A percentile compares a stretch with the other conserved stretches of the same genome.
Evolutionary conservation across 23 tunicate species (phyloP).

Genomic region (Botrylloides violaceus): DNA sequence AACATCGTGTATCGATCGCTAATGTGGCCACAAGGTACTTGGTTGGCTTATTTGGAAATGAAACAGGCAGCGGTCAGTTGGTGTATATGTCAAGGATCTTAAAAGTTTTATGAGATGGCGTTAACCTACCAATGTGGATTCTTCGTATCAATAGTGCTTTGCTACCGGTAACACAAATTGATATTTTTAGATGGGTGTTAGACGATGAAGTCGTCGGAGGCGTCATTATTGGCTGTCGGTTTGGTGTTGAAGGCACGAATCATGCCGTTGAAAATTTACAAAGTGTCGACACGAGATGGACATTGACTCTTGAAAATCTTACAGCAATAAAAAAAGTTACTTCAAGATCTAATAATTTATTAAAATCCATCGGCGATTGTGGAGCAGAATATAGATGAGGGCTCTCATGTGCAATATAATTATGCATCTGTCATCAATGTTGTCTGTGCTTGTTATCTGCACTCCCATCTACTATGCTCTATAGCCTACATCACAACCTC

Average conservation of each 20-base stretch:
- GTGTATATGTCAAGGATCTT: too few species aligned
- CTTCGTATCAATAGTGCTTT: too few species aligned
- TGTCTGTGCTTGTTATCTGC: too few species aligned
- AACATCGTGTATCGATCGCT: conserved; percentile 53
- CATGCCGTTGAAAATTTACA: conserved; percentile 59
- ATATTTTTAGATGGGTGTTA: conserved; percentile 24
- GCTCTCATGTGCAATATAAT: too few species aligned
- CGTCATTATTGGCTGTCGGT: conserved; percentile 65
- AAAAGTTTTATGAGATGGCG: too few species aligned
- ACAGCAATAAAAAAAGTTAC: conserved; percentile 26
- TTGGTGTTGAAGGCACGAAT: conserved; percentile 46
- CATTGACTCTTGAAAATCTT: conserved; percentile 23
- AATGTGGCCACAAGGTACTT: conserved; percentile 63
- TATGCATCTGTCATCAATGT: too few species aligned
- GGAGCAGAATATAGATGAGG: conserved; percentile 61
- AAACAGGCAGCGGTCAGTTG: too few species aligned
- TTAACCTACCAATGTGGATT: too few species aligned
- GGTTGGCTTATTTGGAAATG: not conserved
- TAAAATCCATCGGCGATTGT: conserved; percentile 54
- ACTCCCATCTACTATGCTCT: too few species aligned
- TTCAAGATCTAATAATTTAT: conserved; percentile 38
- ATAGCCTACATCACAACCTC: too few species aligned
- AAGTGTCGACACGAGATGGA: conserved; percentile 39
- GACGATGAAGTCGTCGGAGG: conserved; percentile 43
- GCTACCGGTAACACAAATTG: too few species aligned